phyloP scores from a whole-genome alignment of 92 coral and sea anemone species.

The Pocillopora grandis region DNA sequence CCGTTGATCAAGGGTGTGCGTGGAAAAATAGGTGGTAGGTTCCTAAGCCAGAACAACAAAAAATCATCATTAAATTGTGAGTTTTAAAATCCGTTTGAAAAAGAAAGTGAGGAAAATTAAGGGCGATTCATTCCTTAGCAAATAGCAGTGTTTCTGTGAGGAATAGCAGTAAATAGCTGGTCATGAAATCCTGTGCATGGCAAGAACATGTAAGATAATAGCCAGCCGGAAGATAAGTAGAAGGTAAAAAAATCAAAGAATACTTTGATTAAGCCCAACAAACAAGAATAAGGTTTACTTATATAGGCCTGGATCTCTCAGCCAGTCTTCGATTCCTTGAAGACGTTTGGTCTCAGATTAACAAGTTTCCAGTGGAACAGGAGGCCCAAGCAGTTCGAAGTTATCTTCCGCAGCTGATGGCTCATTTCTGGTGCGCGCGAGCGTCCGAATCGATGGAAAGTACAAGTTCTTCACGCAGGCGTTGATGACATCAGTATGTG shows the following conservation, averaged over 20 bases:
- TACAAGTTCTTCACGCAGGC: neutral
- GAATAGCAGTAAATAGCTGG: neutral
- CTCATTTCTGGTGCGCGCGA: neutral
- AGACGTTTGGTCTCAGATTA: neutral
- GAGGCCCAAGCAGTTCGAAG: neutral
- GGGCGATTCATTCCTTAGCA: neutral
- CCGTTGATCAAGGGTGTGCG: neutral
- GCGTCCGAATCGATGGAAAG: conserved; percentile 8
- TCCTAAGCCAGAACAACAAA: neutral
- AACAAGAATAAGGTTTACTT: neutral
- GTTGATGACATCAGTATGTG: conserved; percentile 20
- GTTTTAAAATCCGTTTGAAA: no score
- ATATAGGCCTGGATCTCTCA: neutral
- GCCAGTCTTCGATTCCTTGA: neutral
- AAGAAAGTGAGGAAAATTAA: neutral
- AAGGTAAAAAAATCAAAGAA: neutral
- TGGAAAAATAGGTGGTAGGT: conserved; percentile 12
- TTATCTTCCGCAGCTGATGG: neutral
- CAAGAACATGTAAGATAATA: conserved; percentile 4
- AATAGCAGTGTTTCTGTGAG: neutral
- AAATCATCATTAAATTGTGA: neutral
- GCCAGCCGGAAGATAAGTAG: neutral
- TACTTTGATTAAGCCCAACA: no score
- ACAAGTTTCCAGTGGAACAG: neutral
- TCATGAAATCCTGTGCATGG: neutral